Evolutionary conservation across 1,140 invertebrate genomes (phyloP), one percentile per base, ranked within the genome.

Genomic region (Phthorimaea operculella): DNA sequence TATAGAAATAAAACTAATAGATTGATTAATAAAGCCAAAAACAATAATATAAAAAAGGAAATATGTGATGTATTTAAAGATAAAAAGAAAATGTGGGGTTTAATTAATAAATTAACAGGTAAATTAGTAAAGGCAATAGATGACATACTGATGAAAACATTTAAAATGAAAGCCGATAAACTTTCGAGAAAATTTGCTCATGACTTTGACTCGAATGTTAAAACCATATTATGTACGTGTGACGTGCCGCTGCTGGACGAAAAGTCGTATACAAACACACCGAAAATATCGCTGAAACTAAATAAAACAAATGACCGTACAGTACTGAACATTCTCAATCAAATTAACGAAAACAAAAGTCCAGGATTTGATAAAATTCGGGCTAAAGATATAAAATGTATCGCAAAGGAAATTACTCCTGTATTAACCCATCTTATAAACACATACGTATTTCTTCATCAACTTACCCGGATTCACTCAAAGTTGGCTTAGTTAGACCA

Each of bases 1-100:
- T 55, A 49, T 49, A 48, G 54, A 36, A 55, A 55, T 18, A 49
- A 36, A 49, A 55, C 45, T 28, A 49, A 55, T 15, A 55, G 16
- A 21, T 18, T 28, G 4, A 55, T 55, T 4, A 16, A 16, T 18
- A 49, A 49, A 5, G 45, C 54, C 7, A 17, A 33, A 49, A 55
- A 55, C 12, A 49, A 39, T 11, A 33, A 17, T 11, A 49, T 17
- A 34, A 55, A 55, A 49, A 55, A 36, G n/a, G 33, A 55, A 49
- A 55, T 55, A 4, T 34, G 33, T 39, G n/a, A 39, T 49, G 48
- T 49, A 18, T 55, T 18, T 39, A 48, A 49, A 21, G 48, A 55
- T 15, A 44, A 36, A 1, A 55, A 55, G 48, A 54, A 39, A 39
- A 45, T 49, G 28, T 54, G 42, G 45, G 21, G 28, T 34, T 34